Evolutionary conservation across 2,113 vertebrate genomes (phyloP).

Genomic region (Gavia stellata): DNA sequence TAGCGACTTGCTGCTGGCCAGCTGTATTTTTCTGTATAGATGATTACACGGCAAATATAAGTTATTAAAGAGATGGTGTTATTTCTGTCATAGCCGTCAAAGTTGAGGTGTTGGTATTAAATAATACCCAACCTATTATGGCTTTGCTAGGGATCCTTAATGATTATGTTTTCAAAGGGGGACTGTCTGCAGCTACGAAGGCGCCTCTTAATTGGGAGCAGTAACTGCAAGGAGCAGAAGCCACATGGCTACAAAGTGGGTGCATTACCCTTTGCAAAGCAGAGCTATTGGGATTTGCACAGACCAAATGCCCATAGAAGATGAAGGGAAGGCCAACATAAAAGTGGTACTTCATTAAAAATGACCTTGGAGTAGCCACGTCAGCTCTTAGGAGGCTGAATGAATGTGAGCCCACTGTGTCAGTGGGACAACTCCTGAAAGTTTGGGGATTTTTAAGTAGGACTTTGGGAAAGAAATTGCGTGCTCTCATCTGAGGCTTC

Average conservation of each 20-base stretch:
- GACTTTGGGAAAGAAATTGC: not conserved
- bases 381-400: not conserved
- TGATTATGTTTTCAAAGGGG: not conserved
- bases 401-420: not conserved
- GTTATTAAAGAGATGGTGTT: not conserved
- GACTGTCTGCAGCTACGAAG: not conserved
- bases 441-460: not conserved
- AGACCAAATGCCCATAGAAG: not conserved
- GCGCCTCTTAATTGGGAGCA: not conserved
- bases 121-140: not conserved
- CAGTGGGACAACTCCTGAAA: not conserved
- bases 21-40: not conserved
- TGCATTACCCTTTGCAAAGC: not conserved
- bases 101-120: not conserved
- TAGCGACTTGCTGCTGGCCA: not conserved
- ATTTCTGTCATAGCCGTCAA: not conserved
- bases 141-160: not conserved
- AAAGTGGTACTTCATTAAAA: not conserved
- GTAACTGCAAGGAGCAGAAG: not conserved
- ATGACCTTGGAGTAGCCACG: not conserved
- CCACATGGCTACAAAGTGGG: not conserved
- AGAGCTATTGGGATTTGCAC: fast-evolving
- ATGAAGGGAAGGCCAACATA: not conserved
- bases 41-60: not conserved
- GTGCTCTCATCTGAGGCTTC: not conserved